Evolutionary conservation across 2,888 invertebrate genomes (phyloP).

Genomic region (Hydropsyche betteni): DNA sequence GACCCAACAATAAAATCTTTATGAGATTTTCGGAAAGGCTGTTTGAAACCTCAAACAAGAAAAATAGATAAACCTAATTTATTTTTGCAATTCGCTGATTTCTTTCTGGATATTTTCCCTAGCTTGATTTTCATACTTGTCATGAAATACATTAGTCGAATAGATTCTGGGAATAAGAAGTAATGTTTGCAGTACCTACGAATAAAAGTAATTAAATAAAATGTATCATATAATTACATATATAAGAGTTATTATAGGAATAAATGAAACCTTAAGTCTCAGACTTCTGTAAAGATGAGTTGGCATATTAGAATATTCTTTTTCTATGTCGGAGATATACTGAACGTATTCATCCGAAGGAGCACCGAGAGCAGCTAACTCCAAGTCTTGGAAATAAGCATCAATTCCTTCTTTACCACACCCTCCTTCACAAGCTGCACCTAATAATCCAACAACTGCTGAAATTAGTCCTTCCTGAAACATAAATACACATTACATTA

Average conservation of each 20-base stretch:
- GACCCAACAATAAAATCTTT: too few species aligned
- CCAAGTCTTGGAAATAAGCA: conserved; percentile 50
- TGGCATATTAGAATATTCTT: conserved; percentile 48
- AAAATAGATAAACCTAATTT: neutral
- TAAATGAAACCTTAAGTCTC: conserved; percentile 46
- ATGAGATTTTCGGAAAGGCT: too few species aligned
- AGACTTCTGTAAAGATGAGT: conserved; percentile 47
- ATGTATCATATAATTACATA: conserved; percentile 1
- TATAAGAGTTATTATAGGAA: neutral
- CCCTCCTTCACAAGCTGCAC: conserved; percentile 46
- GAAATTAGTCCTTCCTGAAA: conserved; percentile 49
- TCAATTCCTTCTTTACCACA: conserved; percentile 41
- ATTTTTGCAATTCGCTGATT: conserved; percentile 44
- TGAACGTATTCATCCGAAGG: conserved; percentile 43
- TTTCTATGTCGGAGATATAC: conserved; percentile 46
- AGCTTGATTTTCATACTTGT: conserved; percentile 48
- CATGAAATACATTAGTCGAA: conserved; percentile 45
- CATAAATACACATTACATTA: neutral
- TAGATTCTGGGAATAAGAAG: conserved; percentile 49
- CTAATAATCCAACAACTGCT: conserved; percentile 48
- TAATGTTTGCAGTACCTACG: conserved; percentile 49
- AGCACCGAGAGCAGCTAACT: conserved; percentile 47
- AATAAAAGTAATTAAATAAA: conserved; percentile 24
- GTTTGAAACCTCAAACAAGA: too few species aligned
- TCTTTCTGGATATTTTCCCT: conserved; percentile 49